Evolutionary conservation across 1,140 invertebrate species (phyloP), one percentile per base, ranked within the genome.

Genomic region (Antheraea pernyi): DNA sequence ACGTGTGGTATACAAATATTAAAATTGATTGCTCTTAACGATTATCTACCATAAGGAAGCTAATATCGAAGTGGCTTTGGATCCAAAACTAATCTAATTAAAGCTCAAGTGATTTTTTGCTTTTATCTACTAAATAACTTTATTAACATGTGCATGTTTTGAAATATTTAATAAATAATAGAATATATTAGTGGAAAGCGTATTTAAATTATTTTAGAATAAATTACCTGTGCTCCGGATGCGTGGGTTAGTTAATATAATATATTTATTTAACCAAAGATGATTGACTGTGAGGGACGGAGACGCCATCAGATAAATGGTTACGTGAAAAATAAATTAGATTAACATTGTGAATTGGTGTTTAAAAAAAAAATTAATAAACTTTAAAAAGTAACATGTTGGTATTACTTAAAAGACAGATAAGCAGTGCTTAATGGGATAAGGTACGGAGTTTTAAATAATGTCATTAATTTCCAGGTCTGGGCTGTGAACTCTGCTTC

Each of bases 171-270:
- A 69, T 62, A 42, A 42, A 42, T 42, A 68, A 64, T 53, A 75
- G 30, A 70, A 36, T 61, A 10, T 53, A 46, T 30, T 73, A 70
- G 70, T 60, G 68, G 22, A 59, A 81, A 81, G 79, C 75, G 58
- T 67, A 62, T 53, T 30, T 63, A 70, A 71, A 71, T 70, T 65
- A 68, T 70, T 72, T 67, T 70, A 69, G 68, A 72, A 73, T 62
- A 70, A 77, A 78, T 88, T 91, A 91, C 88, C 88, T 91, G 85
- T 84, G 78, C 71, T 85, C 82, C 85, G 67, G 77, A 77, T 82
- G 80, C 75, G 71, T 74, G 81, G 74, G 74, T 84, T 83, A 82
- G 68, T 79, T 61, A 71, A 63, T 80, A 71, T 72, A 74, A 70
- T 66, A 22, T 66, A 30, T 30, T 30, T 30, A 30, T 30, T 10